Conservation (phyloP, 2,797 vertebrate species). For the Spheniscus humboldti region DNA sequence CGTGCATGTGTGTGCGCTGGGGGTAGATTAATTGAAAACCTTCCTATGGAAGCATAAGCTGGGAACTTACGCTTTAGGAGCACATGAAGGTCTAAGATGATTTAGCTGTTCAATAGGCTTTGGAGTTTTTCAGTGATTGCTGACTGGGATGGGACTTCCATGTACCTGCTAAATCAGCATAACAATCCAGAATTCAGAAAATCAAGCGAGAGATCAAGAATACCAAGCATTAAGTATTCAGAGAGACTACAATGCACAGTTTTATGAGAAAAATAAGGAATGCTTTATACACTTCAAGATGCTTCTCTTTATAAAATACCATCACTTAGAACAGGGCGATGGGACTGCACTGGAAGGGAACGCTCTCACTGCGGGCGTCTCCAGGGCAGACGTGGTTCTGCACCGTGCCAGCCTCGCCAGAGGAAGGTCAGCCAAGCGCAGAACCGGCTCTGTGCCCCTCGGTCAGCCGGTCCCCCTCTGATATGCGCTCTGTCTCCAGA, state of each 20-base stretch:
- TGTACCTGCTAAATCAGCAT: slow-evolving; percentile 30
- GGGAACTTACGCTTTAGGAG: neutral
- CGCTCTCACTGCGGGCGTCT: neutral
- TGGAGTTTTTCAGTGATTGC: slow-evolving; percentile 23
- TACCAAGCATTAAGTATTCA: slow-evolving; percentile 23
- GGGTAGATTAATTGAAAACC: neutral
- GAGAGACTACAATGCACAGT: slow-evolving; percentile 60
- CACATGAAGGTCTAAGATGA: neutral
- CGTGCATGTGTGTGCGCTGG: neutral
- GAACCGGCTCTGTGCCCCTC: neutral
- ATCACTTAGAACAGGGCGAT: slow-evolving; percentile 12
- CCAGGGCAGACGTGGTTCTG: neutral
- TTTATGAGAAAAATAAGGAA: slow-evolving; percentile 68
- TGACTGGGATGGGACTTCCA: neutral
- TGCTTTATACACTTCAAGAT: slow-evolving; percentile 57
- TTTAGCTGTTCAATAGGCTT: slow-evolving; percentile 36
- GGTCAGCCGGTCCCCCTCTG: neutral
- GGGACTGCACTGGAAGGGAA: neutral
- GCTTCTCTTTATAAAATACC: slow-evolving; percentile 37
- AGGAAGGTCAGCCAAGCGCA: neutral
- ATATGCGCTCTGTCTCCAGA: neutral
- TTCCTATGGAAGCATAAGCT: neutral
- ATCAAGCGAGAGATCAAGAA: slow-evolving; percentile 21
- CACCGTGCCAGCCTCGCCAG: neutral
- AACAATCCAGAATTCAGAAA: slow-evolving; percentile 5